Conservation (phyloP, 2,113 vertebrate species). For the Perccottus glenii region DNA sequence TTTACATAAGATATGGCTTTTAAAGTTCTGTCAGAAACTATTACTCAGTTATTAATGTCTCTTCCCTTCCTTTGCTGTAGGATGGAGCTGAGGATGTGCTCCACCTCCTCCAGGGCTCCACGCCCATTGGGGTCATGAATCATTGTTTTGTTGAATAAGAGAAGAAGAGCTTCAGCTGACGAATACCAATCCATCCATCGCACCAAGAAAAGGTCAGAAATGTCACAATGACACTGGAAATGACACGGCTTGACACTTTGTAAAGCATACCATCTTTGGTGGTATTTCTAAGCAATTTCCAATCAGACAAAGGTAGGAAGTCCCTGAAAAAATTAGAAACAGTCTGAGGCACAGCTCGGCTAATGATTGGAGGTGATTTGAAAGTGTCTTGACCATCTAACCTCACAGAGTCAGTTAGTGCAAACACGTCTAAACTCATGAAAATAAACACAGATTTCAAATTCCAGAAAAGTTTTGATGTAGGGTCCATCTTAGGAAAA, state of each 20-base stretch:
- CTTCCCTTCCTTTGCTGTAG: not conserved
- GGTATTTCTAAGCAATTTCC: conserved; percentile 1
- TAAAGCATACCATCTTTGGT: conserved; percentile 5
- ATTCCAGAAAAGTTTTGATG: too few species aligned
- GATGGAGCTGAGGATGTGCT: not conserved
- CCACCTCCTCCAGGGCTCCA: conserved; percentile 1
- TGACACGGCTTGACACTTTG: conserved; percentile 6
- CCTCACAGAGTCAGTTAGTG: not conserved
- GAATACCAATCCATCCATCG: conserved; percentile 39
- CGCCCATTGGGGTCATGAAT: conserved; percentile 15
- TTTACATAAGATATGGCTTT: not conserved
- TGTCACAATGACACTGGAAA: conserved; percentile 22
- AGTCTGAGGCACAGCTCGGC: not conserved
- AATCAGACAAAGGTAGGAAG: not conserved
- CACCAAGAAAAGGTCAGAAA: conserved; percentile 45
- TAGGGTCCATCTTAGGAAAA: not conserved
- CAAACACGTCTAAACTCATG: not conserved
- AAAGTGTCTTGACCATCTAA: not conserved
- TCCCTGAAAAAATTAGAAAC: not conserved
- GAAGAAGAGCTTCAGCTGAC: conserved; percentile 24
- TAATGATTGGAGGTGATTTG: conserved; percentile 4
- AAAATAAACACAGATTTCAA: too few species aligned
- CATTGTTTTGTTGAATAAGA: conserved; percentile 13
- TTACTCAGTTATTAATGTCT: not conserved
- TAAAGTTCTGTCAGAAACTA: not conserved